Percentiles rank a stretch among this genome's conserved stretches.
These are phyloP conservation scores for Ditylenchus dipsaci DNA, from an alignment of 1,140 invertebrate species.

Conservation along the genomic window DNA sequence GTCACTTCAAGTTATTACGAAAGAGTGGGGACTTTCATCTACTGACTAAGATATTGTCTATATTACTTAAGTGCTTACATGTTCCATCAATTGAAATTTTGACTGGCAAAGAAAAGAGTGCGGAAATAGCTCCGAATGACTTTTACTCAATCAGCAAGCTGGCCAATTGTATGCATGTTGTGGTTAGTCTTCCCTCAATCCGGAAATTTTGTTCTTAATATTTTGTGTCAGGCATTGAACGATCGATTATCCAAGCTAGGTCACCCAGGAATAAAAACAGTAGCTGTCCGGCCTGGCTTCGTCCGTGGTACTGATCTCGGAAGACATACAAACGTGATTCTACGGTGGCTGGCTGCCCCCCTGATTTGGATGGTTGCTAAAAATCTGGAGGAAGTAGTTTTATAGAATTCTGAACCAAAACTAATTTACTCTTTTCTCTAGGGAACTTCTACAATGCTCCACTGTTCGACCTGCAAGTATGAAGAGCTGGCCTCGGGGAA, in stretches of 20 bases:
- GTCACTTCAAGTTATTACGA: constrained; percentile 35
- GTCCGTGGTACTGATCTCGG: constrained; percentile 35
- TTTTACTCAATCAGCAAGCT: constrained; percentile 37
- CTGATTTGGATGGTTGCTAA: constrained; percentile 35
- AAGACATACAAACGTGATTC: constrained; percentile 32
- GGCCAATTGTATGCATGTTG: constrained; percentile 36
- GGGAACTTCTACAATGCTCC: constrained; percentile 28
- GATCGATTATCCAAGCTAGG: neutral
- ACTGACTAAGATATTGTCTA: too few species aligned
- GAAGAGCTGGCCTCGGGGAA: constrained; percentile 16
- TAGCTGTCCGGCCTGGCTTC: constrained; percentile 31
- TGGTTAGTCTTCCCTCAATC: neutral
- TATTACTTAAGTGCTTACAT: neutral
- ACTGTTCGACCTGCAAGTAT: constrained; percentile 17
- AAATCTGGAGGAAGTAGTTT: constrained; percentile 27
- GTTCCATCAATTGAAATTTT: neutral
- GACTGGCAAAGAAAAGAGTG: neutral
- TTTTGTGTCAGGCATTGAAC: neutral
- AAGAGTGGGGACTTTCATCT: constrained; percentile 19
- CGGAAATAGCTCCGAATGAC: constrained; percentile 3
- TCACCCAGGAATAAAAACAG: constrained; percentile 22
- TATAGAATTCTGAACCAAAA: constrained; percentile 6
- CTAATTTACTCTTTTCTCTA: constrained; percentile 12
- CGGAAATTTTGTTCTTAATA: neutral
- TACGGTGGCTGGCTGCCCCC: constrained; percentile 24